phyloP scores from a whole-genome alignment of 2,888 invertebrate species.

The Euzetes globulus region DNA sequence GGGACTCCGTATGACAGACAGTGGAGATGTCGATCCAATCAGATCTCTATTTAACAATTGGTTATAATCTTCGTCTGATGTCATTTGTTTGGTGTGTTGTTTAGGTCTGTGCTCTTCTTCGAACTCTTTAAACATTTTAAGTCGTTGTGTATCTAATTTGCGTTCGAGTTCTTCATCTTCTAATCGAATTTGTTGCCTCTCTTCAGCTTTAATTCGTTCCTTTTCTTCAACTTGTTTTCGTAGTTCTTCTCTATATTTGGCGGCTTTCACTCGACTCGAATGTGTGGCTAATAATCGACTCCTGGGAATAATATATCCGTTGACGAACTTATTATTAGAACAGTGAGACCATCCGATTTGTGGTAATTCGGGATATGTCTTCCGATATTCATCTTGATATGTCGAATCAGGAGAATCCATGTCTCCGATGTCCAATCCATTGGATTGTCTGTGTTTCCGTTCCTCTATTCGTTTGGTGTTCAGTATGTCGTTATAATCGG shows the following conservation, averaged over 20 bases:
- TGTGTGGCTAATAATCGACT: slow-evolving; percentile 22
- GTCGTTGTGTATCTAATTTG: slow-evolving; percentile 24
- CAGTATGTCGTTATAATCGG: slow-evolving; percentile 28
- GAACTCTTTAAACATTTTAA: slow-evolving; percentile 29
- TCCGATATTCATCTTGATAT: too few relatives aligned
- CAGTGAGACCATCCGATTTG: background rate
- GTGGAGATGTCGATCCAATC: background rate
- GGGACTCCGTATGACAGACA: background rate
- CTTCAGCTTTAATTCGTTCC: slow-evolving; percentile 2
- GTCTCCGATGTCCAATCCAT: slow-evolving; percentile 3
- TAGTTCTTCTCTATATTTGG: slow-evolving; percentile 31
- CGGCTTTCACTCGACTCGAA: slow-evolving; percentile 28
- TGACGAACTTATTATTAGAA: slow-evolving; percentile 6
- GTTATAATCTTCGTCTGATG: background rate
- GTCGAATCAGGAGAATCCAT: too few relatives aligned
- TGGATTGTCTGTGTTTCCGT: background rate
- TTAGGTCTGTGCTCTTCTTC: slow-evolving; percentile 32
- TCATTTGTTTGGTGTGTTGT: too few relatives aligned
- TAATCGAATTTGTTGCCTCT: background rate
- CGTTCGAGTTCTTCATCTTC: slow-evolving; percentile 33
- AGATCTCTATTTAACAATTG: background rate
- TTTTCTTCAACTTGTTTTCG: slow-evolving; percentile 36
- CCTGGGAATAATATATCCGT: slow-evolving; percentile 5
- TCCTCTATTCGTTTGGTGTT: slow-evolving; percentile 18
- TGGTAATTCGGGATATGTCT: background rate